Percentiles rank a stretch among this genome's conserved stretches.
phyloP scores from a whole-genome alignment of 2,888 invertebrate genomes.

The Alcis repandata region DNA sequence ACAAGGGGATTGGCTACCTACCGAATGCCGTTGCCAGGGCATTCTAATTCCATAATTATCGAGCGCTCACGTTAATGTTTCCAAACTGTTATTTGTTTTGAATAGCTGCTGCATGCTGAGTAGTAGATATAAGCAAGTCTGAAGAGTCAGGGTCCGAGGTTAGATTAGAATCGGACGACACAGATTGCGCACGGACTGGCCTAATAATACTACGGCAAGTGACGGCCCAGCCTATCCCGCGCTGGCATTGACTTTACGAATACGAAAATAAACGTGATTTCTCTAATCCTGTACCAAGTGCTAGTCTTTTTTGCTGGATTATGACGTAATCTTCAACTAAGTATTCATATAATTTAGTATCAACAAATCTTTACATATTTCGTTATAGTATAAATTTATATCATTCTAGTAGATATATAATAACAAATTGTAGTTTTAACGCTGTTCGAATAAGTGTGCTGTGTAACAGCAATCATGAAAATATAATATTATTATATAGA shows the following conservation, averaged over 20 bases:
- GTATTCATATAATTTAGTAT: constrained; percentile 34
- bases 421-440: neutral
- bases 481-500: too few relatives aligned
- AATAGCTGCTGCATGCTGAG: constrained; percentile 16
- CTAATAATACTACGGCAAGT: constrained; percentile 59
- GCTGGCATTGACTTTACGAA: constrained; percentile 72
- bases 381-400: neutral
- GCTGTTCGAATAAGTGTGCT: neutral
- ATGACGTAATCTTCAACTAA: constrained; percentile 52
- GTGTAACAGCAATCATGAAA: neutral
- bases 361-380: constrained; percentile 3
- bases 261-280: constrained; percentile 75
- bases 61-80: constrained; percentile 18
- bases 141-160: constrained; percentile 34
- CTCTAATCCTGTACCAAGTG: constrained; percentile 61
- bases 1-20: constrained; percentile 17
- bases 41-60: constrained; percentile 31
- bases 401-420: neutral
- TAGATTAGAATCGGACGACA: constrained; percentile 45
- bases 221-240: constrained; percentile 56
- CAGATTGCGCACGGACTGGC: constrained; percentile 48
- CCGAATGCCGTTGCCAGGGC: constrained; percentile 28
- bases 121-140: constrained; percentile 24
- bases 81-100: constrained; percentile 33
- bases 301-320: constrained; percentile 57